Evolutionary conservation across 2,113 vertebrate genomes (phyloP).

Genomic region (Delphinapterus leucas): DNA sequence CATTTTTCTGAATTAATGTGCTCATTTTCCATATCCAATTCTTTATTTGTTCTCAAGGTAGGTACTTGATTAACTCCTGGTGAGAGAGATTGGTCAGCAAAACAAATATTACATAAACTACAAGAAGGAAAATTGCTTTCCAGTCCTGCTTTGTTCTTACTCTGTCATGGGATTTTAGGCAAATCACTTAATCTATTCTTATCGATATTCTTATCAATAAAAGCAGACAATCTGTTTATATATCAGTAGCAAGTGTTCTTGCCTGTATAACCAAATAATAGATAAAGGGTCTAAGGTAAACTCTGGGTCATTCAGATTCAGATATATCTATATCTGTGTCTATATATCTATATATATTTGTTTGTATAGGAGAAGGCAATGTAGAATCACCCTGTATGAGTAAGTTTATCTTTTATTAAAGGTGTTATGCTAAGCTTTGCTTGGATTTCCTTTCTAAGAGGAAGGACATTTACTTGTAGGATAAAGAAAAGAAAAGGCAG

Average conservation of each 20-base stretch:
- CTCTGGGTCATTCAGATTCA: neutral
- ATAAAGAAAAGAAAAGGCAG: neutral
- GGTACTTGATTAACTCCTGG: neutral
- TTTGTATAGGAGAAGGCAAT: neutral
- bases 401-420: conserved; percentile 13
- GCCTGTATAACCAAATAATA: neutral
- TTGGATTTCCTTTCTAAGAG: neutral
- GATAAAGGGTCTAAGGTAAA: neutral
- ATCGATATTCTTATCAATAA: neutral
- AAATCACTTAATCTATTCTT: neutral
- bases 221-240: neutral
- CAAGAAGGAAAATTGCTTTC: neutral
- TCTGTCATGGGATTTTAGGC: neutral
- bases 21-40: neutral
- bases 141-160: neutral
- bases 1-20: neutral
- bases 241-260: neutral
- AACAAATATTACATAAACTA: neutral
- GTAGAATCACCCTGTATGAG: neutral
- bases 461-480: neutral
- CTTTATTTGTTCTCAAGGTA: neutral
- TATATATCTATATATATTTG: neutral
- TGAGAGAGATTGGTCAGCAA: neutral
- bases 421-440: neutral
- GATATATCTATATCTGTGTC: neutral